These are phyloP conservation scores for Lepidonotus clava DNA, from an alignment of 2,888 invertebrate species.

Conservation along the genomic window DNA sequence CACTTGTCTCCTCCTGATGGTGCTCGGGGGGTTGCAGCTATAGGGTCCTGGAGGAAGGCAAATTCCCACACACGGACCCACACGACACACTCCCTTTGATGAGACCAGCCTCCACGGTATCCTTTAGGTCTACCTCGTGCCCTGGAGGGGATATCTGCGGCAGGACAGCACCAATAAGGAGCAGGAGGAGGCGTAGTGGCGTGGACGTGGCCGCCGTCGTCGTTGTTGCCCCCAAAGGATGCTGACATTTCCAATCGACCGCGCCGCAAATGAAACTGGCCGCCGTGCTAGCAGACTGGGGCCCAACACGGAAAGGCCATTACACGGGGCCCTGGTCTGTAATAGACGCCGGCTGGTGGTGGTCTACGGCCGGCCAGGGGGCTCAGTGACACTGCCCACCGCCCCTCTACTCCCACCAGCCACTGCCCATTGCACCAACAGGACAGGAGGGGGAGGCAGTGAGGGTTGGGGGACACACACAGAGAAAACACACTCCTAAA, in stretches of 20 bases:
- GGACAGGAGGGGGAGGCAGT: background rate
- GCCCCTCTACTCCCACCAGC: background rate
- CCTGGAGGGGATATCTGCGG: background rate
- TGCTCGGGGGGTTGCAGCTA: background rate
- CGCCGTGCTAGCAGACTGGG: background rate
- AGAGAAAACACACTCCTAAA: background rate
- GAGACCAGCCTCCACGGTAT: too few species aligned
- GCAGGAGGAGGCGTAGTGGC: too few species aligned
- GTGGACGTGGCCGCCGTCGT: too few species aligned
- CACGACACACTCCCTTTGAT: too few species aligned
- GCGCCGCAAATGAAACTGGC: conserved; percentile 3
- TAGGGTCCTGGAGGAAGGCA: too few species aligned
- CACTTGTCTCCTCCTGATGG: conserved; percentile 18
- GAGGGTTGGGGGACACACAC: background rate
- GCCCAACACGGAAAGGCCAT: conserved; percentile 30
- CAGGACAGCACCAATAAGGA: background rate
- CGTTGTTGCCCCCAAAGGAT: background rate
- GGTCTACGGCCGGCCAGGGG: background rate
- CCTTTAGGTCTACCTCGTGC: background rate
- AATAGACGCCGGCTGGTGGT: background rate
- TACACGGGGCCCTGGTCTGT: background rate
- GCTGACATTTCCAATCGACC: conserved; percentile 26
- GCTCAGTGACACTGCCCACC: background rate
- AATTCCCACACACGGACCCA: too few species aligned
- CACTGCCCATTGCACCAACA: background rate